Conservation (phyloP, 2,888 invertebrate genomes). For the Hydriomena furcata region DNA sequence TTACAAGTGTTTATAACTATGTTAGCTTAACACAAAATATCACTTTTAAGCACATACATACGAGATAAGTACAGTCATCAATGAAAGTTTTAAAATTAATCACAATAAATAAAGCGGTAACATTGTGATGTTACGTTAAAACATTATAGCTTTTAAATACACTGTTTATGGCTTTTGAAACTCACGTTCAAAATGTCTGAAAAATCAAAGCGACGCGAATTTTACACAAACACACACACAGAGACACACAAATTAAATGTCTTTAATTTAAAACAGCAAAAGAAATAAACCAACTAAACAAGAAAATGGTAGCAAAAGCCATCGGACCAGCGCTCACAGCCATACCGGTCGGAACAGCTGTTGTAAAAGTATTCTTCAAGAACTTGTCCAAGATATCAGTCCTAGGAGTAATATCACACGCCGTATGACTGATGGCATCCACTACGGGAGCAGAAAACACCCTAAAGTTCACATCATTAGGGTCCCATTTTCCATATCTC, state of each 20-base stretch:
- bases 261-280: slow-evolving; percentile 36
- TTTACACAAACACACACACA: slow-evolving; percentile 1
- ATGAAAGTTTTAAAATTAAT: slow-evolving; percentile 37
- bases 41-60: slow-evolving; percentile 55
- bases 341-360: slow-evolving; percentile 53
- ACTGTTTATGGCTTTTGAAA: slow-evolving; percentile 26
- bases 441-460: slow-evolving; percentile 87
- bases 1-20: slow-evolving; percentile 43
- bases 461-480: slow-evolving; percentile 87
- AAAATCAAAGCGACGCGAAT: slow-evolving; percentile 31
- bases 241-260: too few species aligned
- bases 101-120: slow-evolving; percentile 68
- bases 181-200: slow-evolving; percentile 30
- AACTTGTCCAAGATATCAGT: slow-evolving; percentile 82
- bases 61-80: slow-evolving; percentile 51
- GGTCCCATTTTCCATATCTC: slow-evolving; percentile 86
- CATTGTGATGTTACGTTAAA: slow-evolving; percentile 33
- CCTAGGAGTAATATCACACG: slow-evolving; percentile 85
- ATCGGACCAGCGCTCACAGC: slow-evolving; percentile 41
- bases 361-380: slow-evolving; percentile 49
- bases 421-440: slow-evolving; percentile 88
- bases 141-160: slow-evolving; percentile 25
- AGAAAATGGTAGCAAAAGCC: slow-evolving; percentile 43
- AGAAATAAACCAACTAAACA: slow-evolving; percentile 47
- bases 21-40: slow-evolving; percentile 52